phyloP scores from a whole-genome alignment of 2,113 vertebrate genomes.

The Genyomyrus donnyi region DNA sequence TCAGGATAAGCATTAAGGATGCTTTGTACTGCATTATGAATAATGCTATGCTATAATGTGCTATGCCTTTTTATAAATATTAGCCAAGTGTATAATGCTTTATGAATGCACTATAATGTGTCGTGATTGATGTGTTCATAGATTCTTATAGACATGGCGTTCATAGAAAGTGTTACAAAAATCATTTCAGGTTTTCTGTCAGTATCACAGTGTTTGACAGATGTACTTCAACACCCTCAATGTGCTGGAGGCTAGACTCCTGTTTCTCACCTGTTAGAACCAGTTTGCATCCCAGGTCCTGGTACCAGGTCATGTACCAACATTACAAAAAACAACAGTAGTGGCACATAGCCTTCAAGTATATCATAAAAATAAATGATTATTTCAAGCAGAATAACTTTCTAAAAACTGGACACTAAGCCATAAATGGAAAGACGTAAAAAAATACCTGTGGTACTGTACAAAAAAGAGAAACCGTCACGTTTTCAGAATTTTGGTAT shows the following conservation, averaged over 20 bases:
- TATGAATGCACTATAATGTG: background rate
- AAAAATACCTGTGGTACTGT: background rate
- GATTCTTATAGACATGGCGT: background rate
- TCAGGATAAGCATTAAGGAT: too few relatives aligned
- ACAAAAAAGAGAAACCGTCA: background rate
- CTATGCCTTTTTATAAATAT: background rate
- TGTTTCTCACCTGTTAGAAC: conserved; percentile 56
- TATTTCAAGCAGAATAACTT: background rate
- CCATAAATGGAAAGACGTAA: background rate
- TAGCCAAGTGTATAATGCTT: background rate
- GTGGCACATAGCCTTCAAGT: too few relatives aligned
- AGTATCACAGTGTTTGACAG: background rate
- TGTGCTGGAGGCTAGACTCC: conserved; percentile 27
- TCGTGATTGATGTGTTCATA: background rate
- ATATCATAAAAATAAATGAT: background rate
- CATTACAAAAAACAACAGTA: background rate
- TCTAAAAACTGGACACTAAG: background rate
- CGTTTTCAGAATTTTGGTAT: background rate
- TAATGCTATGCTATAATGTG: too few relatives aligned
- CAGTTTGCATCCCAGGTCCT: conserved; percentile 54
- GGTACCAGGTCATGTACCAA: conserved; percentile 35
- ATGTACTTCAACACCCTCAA: conserved; percentile 55
- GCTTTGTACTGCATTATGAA: too few relatives aligned
- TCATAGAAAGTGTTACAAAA: background rate
- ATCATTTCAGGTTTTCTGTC: background rate